These are phyloP conservation scores for Odontophorus gujanensis DNA, from an alignment of 2,113 vertebrate species.

Conservation along the genomic window DNA sequence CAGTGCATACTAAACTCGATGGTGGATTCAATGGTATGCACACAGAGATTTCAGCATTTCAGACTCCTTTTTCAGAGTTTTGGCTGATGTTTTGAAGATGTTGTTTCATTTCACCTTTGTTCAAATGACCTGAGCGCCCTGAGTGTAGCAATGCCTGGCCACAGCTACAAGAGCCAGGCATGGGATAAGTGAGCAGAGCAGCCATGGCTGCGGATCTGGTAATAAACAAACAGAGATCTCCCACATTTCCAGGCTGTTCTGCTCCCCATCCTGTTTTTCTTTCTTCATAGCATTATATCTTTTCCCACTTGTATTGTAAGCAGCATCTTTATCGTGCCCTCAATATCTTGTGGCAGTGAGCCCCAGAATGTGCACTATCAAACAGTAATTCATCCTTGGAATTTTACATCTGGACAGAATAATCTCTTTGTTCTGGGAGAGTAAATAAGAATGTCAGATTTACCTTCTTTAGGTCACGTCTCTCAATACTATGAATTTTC, in stretches of 20 bases:
- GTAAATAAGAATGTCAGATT: slow-evolving; percentile 61
- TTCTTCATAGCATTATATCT: background rate
- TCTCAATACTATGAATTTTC: slow-evolving; percentile 35
- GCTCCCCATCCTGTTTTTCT: background rate
- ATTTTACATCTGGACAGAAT: slow-evolving; percentile 55
- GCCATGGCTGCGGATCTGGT: background rate
- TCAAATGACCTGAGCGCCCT: background rate
- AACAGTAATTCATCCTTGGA: slow-evolving; percentile 45
- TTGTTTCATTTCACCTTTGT: slow-evolving; percentile 7
- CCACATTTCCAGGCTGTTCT: background rate
- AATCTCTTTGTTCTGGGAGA: slow-evolving; percentile 57
- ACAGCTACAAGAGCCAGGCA: background rate
- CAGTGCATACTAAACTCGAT: background rate
- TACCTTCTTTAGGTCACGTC: slow-evolving; percentile 51
- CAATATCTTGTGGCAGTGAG: slow-evolving; percentile 15
- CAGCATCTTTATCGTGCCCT: slow-evolving; percentile 44
- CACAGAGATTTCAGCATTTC: background rate
- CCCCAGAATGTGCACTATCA: background rate
- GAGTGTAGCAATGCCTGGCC: background rate
- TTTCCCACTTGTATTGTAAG: background rate
- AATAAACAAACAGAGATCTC: background rate
- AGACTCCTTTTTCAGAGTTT: background rate
- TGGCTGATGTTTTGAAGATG: background rate
- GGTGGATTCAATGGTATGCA: background rate
- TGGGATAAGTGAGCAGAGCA: background rate